Conservation (phyloP, 2,797 vertebrate species). For the Chiroxiphia lanceolata region DNA sequence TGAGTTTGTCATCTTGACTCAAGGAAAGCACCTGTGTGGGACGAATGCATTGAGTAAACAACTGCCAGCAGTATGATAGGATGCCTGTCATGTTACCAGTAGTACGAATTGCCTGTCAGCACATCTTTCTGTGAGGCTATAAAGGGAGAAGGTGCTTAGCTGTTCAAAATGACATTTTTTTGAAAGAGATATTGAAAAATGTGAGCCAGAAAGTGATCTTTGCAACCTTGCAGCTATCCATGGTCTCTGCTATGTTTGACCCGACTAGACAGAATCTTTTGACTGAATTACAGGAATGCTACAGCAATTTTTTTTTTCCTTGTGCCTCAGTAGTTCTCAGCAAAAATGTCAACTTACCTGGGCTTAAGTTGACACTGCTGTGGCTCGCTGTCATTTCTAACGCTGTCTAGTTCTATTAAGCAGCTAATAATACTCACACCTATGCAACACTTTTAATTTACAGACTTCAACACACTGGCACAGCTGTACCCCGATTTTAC, state of each 20-base stretch:
- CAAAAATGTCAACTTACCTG: background rate
- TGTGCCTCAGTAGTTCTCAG: background rate
- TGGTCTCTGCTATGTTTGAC: background rate
- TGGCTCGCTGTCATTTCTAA: background rate
- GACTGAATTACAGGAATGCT: background rate
- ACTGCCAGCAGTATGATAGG: background rate
- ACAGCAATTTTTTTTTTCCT: background rate
- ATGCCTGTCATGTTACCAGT: background rate
- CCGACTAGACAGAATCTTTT: background rate
- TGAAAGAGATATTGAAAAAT: background rate
- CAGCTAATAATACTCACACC: conserved; percentile 26
- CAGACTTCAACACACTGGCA: background rate
- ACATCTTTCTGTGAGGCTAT: background rate
- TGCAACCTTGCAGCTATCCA: background rate
- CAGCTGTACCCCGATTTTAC: background rate
- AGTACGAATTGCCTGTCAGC: background rate
- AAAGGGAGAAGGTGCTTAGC: background rate
- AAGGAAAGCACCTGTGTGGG: background rate
- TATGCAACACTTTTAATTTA: conserved; percentile 1
- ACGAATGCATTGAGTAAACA: background rate
- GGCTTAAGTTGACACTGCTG: background rate
- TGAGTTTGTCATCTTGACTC: fast-evolving
- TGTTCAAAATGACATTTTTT: background rate
- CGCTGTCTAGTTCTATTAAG: conserved; percentile 2
- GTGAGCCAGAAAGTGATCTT: background rate